phyloP scores from a whole-genome alignment of 2,797 vertebrate genomes.

The Darevskia nairensis region DNA sequence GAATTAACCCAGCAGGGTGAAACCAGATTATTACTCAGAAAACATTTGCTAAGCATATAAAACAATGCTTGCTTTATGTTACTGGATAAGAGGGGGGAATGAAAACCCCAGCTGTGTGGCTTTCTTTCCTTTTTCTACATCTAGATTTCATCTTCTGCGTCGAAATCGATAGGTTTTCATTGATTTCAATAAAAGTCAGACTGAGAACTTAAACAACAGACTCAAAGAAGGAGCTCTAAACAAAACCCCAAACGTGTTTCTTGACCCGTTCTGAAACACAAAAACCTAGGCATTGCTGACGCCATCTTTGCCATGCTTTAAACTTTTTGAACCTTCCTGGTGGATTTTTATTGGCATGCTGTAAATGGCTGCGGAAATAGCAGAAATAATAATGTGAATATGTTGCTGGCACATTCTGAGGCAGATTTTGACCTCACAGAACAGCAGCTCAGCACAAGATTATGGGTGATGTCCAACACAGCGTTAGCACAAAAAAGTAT shows the following conservation, averaged over 20 bases:
- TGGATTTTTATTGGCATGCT: conserved; percentile 1
- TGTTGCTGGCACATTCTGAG: not conserved
- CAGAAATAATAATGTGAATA: not conserved
- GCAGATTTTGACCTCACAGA: not conserved
- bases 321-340: conserved; percentile 22
- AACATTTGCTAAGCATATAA: too few relatives aligned
- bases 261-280: not conserved
- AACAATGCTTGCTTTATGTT: too few relatives aligned
- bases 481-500: too few relatives aligned
- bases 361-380: conserved; percentile 50
- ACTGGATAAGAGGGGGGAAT: not conserved
- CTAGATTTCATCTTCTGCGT: not conserved
- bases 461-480: too few relatives aligned
- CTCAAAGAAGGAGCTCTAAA: fast-evolving
- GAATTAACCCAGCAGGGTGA: too few relatives aligned
- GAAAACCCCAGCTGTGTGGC: too few relatives aligned
- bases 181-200: conserved; percentile 14
- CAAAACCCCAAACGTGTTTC: not conserved
- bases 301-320: not conserved
- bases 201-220: not conserved
- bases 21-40: too few relatives aligned
- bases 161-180: not conserved
- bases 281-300: not conserved
- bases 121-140: not conserved
- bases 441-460: not conserved